phyloP scores from a whole-genome alignment of 2,113 vertebrate genomes.

The crab-eating macaque (Macaca fascicularis) region T2T-MFA8v1.1 NC_088376.1:81614001-81614500 shows the following conservation, averaged over 20 bases:
- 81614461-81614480: conserved; percentile 84
- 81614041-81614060: conserved; percentile 82
- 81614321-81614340: conserved; percentile 87
- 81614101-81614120: conserved; percentile 37
- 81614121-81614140: not conserved
- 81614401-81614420: conserved; percentile 85
- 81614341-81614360: conserved; percentile 87
- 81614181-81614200: not conserved
- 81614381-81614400: conserved; percentile 89
- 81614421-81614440: conserved; percentile 88
- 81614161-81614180: not conserved
- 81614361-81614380: conserved; percentile 91
- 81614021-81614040: conserved; percentile 75
- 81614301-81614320: conserved; percentile 87
- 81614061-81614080: conserved; percentile 80
- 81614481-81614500: conserved; percentile 80
- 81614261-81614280: conserved; percentile 89
- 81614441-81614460: conserved; percentile 88
- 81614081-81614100: conserved; percentile 39
- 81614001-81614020: conserved; percentile 75
- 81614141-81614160: conserved; percentile 5
- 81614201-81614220: conserved; percentile 88
- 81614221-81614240: conserved; percentile 94
- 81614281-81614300: conserved; percentile 85
- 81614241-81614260: conserved; percentile 98